These are phyloP conservation scores for Apotomis turbidana DNA, from an alignment of 2,888 invertebrate genomes.

Conservation along the genomic window DNA sequence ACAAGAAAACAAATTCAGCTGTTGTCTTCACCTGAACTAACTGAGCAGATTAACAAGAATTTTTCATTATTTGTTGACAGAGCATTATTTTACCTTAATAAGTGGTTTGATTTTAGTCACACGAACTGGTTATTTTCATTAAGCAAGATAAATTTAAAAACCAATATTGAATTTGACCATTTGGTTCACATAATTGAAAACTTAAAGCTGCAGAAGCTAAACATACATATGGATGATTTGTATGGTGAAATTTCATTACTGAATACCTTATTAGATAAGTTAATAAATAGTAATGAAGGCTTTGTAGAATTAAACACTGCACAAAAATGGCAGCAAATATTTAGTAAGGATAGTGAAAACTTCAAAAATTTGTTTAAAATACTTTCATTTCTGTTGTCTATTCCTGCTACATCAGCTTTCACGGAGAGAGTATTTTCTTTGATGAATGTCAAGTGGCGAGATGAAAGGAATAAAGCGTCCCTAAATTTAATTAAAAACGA, in stretches of 20 bases:
- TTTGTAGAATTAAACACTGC: too few species aligned
- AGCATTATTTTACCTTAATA: conserved; percentile 15
- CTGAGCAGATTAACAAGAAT: conserved; percentile 19
- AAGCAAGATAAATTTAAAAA: too few species aligned
- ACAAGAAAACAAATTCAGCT: conserved; percentile 19
- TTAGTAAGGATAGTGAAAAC: not conserved
- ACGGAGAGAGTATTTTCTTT: conserved; percentile 4
- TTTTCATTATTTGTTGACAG: conserved; percentile 33
- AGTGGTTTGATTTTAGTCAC: conserved; percentile 34
- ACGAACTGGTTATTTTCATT: not conserved
- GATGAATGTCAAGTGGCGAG: conserved; percentile 3
- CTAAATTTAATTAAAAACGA: too few species aligned
- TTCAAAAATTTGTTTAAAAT: not conserved
- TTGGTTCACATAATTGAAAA: not conserved
- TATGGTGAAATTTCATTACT: too few species aligned
- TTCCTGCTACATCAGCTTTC: not conserved
- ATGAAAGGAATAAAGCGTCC: not conserved
- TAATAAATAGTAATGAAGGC: too few species aligned
- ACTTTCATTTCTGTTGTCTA: not conserved
- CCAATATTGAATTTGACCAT: too few species aligned
- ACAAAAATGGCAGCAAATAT: too few species aligned
- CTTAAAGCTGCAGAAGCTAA: not conserved
- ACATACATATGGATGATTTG: not conserved
- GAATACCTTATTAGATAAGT: too few species aligned
- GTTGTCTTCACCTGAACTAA: conserved; percentile 22